phyloP scores from a whole-genome alignment of 2,113 vertebrate species.

The Callocephalon fimbriatum region DNA sequence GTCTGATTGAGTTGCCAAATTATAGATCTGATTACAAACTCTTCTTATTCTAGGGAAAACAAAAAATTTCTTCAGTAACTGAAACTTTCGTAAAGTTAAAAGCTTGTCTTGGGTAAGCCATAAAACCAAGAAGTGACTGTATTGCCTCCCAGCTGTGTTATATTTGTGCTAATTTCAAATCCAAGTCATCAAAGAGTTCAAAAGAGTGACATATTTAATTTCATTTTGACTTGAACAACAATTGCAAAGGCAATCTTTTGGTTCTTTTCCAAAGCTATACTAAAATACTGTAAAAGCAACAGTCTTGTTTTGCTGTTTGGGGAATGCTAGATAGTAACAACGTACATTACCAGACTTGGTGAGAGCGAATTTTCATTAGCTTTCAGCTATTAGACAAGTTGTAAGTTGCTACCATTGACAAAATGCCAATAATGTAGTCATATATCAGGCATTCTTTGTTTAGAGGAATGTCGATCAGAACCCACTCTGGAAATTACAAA shows the following conservation, averaged over 20 bases:
- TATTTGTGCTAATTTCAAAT: background rate
- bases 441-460: slow-evolving; percentile 45
- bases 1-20: background rate
- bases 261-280: slow-evolving; percentile 2
- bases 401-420: slow-evolving; percentile 50
- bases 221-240: slow-evolving; percentile 10
- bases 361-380: slow-evolving; percentile 53
- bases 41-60: background rate
- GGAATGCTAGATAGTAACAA: background rate
- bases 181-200: background rate
- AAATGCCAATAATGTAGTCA: slow-evolving; percentile 48
- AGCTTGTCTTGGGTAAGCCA: background rate
- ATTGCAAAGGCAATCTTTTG: background rate
- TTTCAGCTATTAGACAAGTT: slow-evolving; percentile 49
- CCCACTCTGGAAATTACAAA: slow-evolving; percentile 41
- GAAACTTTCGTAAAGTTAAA: background rate
- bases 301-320: background rate
- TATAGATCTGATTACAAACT: background rate
- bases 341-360: background rate
- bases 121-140: background rate
- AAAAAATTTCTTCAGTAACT: background rate
- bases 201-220: background rate
- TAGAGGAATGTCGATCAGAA: slow-evolving; percentile 52
- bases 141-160: background rate
- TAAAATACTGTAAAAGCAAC: background rate